A percentile compares a stretch with the other conserved stretches of the same genome.
These are phyloP conservation scores for Nicator chloris DNA, from an alignment of 2,113 vertebrate genomes.

Conservation along the genomic window DNA sequence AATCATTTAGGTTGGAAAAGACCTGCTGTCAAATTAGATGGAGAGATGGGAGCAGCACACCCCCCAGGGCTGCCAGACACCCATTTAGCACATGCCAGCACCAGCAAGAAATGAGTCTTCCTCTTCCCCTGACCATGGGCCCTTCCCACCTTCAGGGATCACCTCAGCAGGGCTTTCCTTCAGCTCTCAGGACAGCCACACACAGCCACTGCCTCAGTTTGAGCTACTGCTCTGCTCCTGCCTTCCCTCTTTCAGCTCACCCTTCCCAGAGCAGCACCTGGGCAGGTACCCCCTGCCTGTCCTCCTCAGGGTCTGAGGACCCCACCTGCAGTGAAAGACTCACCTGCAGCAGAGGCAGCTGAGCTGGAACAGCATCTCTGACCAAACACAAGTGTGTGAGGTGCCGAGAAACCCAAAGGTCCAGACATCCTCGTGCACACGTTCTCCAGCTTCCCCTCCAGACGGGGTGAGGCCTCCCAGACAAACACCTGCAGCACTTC, in stretches of 20 bases:
- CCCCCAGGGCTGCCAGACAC: neutral
- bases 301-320: fast-evolving
- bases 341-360: neutral
- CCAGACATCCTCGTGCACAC: neutral
- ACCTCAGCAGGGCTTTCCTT: neutral
- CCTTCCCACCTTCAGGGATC: neutral
- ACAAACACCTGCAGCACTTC: neutral
- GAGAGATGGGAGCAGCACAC: neutral
- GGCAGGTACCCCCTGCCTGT: fast-evolving
- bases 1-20: neutral
- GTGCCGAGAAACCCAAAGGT: neutral
- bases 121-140: neutral
- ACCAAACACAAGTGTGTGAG: neutral
- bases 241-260: neutral
- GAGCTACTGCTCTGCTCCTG: neutral
- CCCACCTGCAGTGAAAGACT: neutral
- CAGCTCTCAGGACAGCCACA: neutral
- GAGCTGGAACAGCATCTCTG: neutral
- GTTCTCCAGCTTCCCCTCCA: neutral
- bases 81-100: fast-evolving
- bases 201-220: neutral
- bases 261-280: neutral
- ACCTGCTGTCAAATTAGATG: neutral
- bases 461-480: neutral
- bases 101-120: neutral